Evolutionary conservation across 2,888 invertebrate genomes (phyloP).

Genomic region (Chymomyza fuscimana): DNA sequence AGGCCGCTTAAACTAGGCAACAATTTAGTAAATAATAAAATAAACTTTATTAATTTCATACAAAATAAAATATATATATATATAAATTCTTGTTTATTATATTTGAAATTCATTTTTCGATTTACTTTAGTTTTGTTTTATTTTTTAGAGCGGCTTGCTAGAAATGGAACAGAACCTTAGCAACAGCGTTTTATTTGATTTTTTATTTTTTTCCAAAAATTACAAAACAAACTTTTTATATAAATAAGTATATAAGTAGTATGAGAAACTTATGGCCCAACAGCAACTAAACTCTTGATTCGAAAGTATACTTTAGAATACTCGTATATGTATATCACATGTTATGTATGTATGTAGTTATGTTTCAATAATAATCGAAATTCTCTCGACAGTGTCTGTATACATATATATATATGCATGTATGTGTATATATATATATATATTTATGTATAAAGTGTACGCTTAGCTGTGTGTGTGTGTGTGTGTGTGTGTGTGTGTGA

Average conservation of each 20-base stretch:
- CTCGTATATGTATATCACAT: neutral
- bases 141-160: neutral
- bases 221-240: neutral
- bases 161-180: neutral
- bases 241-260: neutral
- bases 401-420: constrained; percentile 29
- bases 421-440: constrained; percentile 24
- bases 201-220: neutral
- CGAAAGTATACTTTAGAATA: neutral
- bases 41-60: neutral
- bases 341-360: neutral
- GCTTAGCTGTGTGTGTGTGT: neutral
- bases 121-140: neutral
- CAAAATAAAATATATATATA: neutral
- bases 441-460: constrained; percentile 30
- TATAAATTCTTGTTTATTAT: neutral
- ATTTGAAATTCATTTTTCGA: neutral
- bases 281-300: neutral
- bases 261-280: neutral
- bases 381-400: neutral
- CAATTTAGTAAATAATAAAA: neutral
- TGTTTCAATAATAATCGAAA: constrained; percentile 30
- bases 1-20: neutral
- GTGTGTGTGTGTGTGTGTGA: neutral
- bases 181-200: neutral